phyloP scores from a whole-genome alignment of 64 coral and sea anemone species.

The Montipora cactus region DNA sequence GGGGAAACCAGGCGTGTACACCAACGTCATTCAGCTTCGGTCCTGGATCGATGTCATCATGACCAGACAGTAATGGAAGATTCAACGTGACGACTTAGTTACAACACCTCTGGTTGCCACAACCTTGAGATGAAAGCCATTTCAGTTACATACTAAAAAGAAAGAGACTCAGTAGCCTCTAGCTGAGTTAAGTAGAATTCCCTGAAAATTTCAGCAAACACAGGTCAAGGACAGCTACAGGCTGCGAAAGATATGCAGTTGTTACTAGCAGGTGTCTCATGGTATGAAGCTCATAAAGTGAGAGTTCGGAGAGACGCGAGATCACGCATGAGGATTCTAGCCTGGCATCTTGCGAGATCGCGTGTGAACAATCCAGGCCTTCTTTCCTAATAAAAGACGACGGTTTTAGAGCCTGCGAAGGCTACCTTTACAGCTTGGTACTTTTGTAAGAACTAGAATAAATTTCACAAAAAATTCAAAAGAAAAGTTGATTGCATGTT shows the following conservation, averaged over 20 bases:
- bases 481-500: no score
- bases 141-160: background rate
- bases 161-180: no score
- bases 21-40: background rate
- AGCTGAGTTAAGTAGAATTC: no score
- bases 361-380: background rate
- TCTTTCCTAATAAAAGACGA: background rate
- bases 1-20: conserved; percentile 40
- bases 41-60: conserved; percentile 39
- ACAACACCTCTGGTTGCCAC: background rate
- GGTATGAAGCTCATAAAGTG: no score
- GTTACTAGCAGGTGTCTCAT: no score
- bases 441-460: background rate
- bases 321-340: background rate
- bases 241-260: no score
- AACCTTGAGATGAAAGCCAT: background rate
- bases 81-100: background rate
- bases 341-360: background rate
- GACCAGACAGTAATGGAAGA: background rate
- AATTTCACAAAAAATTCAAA: no score
- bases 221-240: no score
- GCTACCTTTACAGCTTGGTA: background rate
- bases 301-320: background rate
- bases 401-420: background rate
- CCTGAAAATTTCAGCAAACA: no score